Evolutionary conservation across 2,797 vertebrate species (phyloP), one percentile per base, ranked within the genome.

Genomic region (Etheostoma perlongum): DNA sequence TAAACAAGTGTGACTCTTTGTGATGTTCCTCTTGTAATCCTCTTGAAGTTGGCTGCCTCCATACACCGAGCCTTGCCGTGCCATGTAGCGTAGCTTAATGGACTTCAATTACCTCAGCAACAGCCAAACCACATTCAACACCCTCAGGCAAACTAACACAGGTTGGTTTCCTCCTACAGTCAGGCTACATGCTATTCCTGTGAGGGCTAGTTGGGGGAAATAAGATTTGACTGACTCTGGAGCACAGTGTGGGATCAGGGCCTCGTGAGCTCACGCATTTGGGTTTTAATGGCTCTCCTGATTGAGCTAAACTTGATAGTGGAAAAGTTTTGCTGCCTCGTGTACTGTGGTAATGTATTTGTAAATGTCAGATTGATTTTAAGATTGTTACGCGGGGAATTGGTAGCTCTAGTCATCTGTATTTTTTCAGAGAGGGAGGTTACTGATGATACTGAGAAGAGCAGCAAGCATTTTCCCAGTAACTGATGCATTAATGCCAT

Each of bases 61-160:
- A 1, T 68, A 74, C 16, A 0, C 46, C 2, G 8, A 64, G 61
- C 70, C 73, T 71, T 53, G 64, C 77, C 33, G 67, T 83, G 86
- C 88, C 75, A 60, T 81, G 67, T 48, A 72, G 61, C 65, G 74
- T 70, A 84, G 61, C 74, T 73, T 87, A 85, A 89, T 90, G 76
- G 79, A 85, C 84, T 83, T 89, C 79, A 85, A 73, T 80, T 88
- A 80, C 80, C 82, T 78, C 53, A 77, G 82, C 70, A 85, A 84
- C 82, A 82, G 88, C 89, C 91, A 93, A 89, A 92, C 87, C 89
- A 85, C 90, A 91, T 87, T 91, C 79, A 88, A 73, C 88, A 90
- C 86, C 90, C 85, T 53, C 57, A 40, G 78, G 88, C 83, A 85
- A 85, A 88, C 81, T 62, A 78, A 85, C 88, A 88, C 81, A 82